Conservation (phyloP, 2,113 vertebrate species). For the Damaliscus lunatus region DNA sequence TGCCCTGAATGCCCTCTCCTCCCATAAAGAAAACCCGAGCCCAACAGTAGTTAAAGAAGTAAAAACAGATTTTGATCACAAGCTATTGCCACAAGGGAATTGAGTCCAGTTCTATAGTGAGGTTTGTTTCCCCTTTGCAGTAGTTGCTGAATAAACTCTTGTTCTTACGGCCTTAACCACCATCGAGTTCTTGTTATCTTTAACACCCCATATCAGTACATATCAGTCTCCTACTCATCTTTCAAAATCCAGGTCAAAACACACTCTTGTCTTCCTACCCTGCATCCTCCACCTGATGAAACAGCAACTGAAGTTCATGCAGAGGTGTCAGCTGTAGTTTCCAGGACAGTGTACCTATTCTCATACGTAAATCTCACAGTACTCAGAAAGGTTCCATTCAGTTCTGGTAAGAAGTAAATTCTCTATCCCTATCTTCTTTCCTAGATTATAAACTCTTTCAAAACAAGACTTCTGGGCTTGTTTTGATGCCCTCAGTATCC, state of each 20-base stretch:
- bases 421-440: not conserved
- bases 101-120: not conserved
- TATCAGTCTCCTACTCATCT: not conserved
- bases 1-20: not conserved
- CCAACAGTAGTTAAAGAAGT: not conserved
- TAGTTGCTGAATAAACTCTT: not conserved
- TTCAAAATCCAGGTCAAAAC: conserved; percentile 42
- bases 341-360: not conserved
- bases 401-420: not conserved
- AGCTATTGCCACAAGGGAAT: not conserved
- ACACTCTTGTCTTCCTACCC: not conserved
- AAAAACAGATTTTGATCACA: not conserved
- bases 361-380: not conserved
- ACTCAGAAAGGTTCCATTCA: not conserved
- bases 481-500: not conserved
- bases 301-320: not conserved
- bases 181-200: not conserved
- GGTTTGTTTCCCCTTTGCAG: not conserved
- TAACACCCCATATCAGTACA: not conserved
- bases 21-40: not conserved
- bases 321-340: not conserved
- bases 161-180: not conserved
- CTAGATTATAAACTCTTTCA: not conserved
- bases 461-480: not conserved
- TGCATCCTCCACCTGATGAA: not conserved